phyloP scores from a whole-genome alignment of 2,113 vertebrate genomes.

The Malurus melanocephalus region DNA sequence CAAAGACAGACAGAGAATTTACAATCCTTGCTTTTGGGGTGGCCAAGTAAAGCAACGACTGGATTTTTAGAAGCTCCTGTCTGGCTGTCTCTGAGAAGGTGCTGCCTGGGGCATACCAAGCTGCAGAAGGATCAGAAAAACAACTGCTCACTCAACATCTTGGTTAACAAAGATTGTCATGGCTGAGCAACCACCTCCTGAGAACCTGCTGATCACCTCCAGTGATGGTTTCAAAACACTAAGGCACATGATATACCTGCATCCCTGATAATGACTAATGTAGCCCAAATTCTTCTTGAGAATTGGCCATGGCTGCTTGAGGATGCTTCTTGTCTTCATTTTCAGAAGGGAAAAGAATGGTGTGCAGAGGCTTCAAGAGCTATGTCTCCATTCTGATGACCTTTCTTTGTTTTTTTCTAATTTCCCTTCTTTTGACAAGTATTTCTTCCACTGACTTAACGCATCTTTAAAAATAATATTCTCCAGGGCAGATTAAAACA shows the following conservation, averaged over 20 bases:
- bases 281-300: not conserved
- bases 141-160: not conserved
- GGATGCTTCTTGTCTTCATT: not conserved
- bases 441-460: constrained; percentile 48
- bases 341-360: not conserved
- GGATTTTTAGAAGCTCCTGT: not conserved
- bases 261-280: not conserved
- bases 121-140: not conserved
- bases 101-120: not conserved
- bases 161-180: not conserved
- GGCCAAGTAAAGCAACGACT: not conserved
- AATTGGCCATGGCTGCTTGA: not conserved
- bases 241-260: not conserved
- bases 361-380: not conserved
- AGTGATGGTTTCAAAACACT: not conserved
- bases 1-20: not conserved
- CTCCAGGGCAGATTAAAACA: constrained; percentile 53
- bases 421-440: constrained; percentile 21
- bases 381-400: constrained; percentile 16
- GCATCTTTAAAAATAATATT: constrained; percentile 66
- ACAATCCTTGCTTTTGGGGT: not conserved
- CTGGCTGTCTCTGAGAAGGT: not conserved
- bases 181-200: not conserved
- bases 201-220: not conserved
- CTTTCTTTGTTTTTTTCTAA: not conserved